Evolutionary conservation across 2,888 invertebrate species (phyloP).

Genomic region (Zygaena filipendulae): DNA sequence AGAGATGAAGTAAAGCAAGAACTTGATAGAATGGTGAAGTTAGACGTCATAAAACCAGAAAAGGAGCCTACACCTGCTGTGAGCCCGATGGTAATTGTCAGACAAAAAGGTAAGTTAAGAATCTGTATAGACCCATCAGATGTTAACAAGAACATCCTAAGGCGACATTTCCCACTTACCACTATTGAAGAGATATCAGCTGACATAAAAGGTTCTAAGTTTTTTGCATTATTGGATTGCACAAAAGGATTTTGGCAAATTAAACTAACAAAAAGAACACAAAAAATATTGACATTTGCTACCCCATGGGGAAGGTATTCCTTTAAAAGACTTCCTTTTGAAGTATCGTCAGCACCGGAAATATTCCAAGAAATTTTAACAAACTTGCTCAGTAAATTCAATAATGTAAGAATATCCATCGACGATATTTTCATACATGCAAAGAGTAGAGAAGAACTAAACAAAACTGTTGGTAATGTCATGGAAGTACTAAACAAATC

Average conservation of each 20-base stretch:
- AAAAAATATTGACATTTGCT: constrained; percentile 12
- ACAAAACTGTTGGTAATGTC: constrained; percentile 7
- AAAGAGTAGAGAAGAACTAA: constrained; percentile 7
- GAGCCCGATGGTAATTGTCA: constrained; percentile 17
- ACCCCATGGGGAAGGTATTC: constrained; percentile 16
- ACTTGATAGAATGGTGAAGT: constrained; percentile 17
- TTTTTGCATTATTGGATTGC: constrained; percentile 14
- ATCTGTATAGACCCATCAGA: constrained; percentile 15
- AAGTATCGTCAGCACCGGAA: constrained; percentile 13
- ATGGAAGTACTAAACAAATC: constrained; percentile 7
- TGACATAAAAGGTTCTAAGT: constrained; percentile 13
- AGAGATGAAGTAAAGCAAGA: constrained; percentile 16
- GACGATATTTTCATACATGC: constrained; percentile 12
- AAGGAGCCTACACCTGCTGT: constrained; percentile 17
- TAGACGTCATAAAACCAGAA: constrained; percentile 15
- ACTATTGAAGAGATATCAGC: constrained; percentile 17
- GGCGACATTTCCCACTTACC: constrained; percentile 15
- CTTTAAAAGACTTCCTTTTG: constrained; percentile 15
- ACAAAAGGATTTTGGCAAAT: constrained; percentile 16
- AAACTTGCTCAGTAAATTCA: too few relatives aligned
- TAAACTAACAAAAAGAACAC: constrained; percentile 10
- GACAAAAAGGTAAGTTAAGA: constrained; percentile 16
- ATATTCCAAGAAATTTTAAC: constrained; percentile 14
- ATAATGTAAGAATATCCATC: constrained; percentile 10
- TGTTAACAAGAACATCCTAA: constrained; percentile 13